Evolutionary conservation across 2,113 vertebrate genomes (phyloP).

Genomic region (Motacilla alba): DNA sequence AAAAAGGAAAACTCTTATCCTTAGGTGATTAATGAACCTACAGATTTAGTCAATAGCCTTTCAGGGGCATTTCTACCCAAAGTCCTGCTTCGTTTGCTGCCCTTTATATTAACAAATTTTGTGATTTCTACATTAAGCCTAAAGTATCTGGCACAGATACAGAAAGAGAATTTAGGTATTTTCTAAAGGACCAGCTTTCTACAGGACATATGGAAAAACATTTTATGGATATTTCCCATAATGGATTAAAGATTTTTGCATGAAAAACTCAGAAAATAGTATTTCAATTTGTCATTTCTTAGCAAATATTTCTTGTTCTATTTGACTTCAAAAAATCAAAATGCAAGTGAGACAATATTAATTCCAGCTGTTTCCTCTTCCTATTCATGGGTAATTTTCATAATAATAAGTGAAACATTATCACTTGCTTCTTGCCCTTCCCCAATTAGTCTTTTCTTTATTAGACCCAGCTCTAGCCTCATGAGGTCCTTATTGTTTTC

Average conservation of each 20-base stretch:
- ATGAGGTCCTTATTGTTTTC: neutral
- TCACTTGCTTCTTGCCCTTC: neutral
- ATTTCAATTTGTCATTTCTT: neutral
- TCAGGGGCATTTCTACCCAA: neutral
- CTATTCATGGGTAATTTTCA: neutral
- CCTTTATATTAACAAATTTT: neutral
- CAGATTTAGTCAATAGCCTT: constrained; percentile 58
- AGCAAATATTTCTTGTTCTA: neutral
- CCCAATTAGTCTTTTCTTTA: neutral
- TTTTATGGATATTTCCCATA: neutral
- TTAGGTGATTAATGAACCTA: constrained; percentile 73
- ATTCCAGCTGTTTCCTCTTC: neutral
- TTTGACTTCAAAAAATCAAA: neutral
- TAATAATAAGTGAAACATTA: neutral
- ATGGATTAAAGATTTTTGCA: neutral
- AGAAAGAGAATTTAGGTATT: neutral
- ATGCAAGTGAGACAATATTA: neutral
- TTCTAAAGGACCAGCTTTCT: neutral
- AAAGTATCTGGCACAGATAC: neutral
- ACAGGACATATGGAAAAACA: neutral
- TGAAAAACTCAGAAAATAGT: neutral
- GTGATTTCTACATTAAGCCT: neutral
- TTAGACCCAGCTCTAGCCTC: neutral
- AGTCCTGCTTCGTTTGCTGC: neutral
- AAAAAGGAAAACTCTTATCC: neutral